phyloP scores from a whole-genome alignment of 2,797 vertebrate genomes.

The Synanceia verrucosa region DNA sequence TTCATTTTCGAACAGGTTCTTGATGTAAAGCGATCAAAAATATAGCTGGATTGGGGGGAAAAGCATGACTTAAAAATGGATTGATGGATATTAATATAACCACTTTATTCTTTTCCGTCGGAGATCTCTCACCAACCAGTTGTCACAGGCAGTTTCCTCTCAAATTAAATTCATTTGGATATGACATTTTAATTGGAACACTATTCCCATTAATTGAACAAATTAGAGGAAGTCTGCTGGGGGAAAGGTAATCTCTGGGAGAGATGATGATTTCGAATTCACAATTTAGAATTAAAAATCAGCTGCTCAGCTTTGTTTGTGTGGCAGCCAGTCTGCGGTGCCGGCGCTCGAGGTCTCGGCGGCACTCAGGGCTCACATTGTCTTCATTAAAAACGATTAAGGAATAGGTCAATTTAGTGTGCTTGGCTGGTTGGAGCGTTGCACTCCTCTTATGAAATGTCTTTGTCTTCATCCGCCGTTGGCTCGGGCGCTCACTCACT shows the following conservation, averaged over 20 bases:
- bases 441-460: constrained; percentile 60
- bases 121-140: constrained; percentile 59
- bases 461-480: constrained; percentile 67
- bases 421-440: constrained; percentile 65
- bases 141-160: constrained; percentile 65
- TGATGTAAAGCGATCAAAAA: not conserved
- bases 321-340: constrained; percentile 59
- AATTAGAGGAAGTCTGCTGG: constrained; percentile 77
- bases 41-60: not conserved
- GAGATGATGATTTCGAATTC: constrained; percentile 75
- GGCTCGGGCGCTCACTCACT: constrained; percentile 49
- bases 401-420: constrained; percentile 80
- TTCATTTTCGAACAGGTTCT: constrained; percentile 1
- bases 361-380: constrained; percentile 73
- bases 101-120: constrained; percentile 44
- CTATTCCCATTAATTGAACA: constrained; percentile 81
- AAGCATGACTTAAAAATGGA: not conserved
- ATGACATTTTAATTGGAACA: constrained; percentile 83
- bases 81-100: constrained; percentile 37
- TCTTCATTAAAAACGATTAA: constrained; percentile 84
- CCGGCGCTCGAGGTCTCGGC: constrained; percentile 55
- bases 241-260: constrained; percentile 73
- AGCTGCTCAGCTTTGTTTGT: constrained; percentile 66
- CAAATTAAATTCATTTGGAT: constrained; percentile 80
- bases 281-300: constrained; percentile 74